These are phyloP conservation scores for Hermodice carunculata DNA, from an alignment of 2,888 invertebrate genomes.

Conservation along the genomic window DNA sequence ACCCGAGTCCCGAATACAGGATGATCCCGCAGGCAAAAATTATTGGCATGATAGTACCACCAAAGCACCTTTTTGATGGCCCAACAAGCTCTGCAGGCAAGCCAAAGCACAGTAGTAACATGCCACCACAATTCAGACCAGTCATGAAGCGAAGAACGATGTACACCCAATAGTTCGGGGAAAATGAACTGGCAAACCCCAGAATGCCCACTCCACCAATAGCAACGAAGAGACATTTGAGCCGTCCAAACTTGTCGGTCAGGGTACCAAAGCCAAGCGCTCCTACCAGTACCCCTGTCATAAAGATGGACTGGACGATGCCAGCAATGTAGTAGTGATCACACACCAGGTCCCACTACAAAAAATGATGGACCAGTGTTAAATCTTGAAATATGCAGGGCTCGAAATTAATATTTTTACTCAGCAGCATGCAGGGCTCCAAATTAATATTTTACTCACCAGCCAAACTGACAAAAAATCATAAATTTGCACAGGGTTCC, in stretches of 20 bases:
- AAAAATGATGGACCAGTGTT: too few relatives aligned
- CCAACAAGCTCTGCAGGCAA: conserved; percentile 38
- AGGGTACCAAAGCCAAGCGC: conserved; percentile 35
- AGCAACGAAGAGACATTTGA: conserved; percentile 23
- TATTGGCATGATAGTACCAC: conserved; percentile 33
- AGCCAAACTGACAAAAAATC: too few relatives aligned
- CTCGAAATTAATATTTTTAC: too few relatives aligned
- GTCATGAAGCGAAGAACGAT: conserved; percentile 7
- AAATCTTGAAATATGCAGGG: too few relatives aligned
- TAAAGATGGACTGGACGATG: conserved; percentile 40
- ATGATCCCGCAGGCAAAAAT: conserved; percentile 45
- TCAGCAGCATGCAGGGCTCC: too few relatives aligned
- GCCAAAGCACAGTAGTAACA: conserved; percentile 26
- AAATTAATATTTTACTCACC: too few relatives aligned
- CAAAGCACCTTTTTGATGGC: conserved; percentile 31
- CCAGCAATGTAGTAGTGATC: conserved; percentile 34
- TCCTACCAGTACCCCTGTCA: conserved; percentile 41
- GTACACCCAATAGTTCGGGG: not conserved
- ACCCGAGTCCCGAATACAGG: conserved; percentile 43
- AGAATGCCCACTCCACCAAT: conserved; percentile 17
- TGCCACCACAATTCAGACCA: conserved; percentile 16
- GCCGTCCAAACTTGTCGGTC: conserved; percentile 34
- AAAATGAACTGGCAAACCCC: conserved; percentile 5
- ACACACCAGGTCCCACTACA: conserved; percentile 43
- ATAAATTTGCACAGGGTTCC: too few relatives aligned